Conservation (phyloP, 2,797 vertebrate species). For the Sternarchorhynchus goeldii region DNA sequence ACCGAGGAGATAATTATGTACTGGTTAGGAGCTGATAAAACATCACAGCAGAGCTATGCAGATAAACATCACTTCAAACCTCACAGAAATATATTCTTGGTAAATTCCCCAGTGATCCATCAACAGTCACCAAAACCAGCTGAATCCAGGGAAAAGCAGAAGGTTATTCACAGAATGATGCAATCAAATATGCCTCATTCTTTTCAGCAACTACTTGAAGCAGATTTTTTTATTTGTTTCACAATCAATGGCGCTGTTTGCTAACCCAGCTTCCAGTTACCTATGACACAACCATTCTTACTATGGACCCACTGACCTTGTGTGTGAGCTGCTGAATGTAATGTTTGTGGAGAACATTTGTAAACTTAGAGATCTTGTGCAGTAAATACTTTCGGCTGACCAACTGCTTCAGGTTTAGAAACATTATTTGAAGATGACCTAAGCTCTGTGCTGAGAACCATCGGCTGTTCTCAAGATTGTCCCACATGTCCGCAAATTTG, state of each 20-base stretch:
- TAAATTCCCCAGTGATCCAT: constrained; percentile 54
- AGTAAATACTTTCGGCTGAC: constrained; percentile 56
- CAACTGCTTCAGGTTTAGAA: constrained; percentile 31
- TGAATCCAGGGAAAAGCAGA: constrained; percentile 57
- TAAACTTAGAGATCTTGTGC: constrained; percentile 58
- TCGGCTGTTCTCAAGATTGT: constrained; percentile 41
- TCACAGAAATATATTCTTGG: constrained; percentile 60
- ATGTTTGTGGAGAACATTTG: constrained; percentile 58
- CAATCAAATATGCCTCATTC: constrained; percentile 52
- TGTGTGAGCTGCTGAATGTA: constrained; percentile 59
- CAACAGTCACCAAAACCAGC: constrained; percentile 55
- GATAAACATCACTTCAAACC: constrained; percentile 54
- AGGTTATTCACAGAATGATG: constrained; percentile 59
- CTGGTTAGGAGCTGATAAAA: constrained; percentile 50
- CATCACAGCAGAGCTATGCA: constrained; percentile 50
- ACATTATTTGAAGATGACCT: constrained; percentile 35
- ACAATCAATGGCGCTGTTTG: constrained; percentile 62
- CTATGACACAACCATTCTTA: constrained; percentile 57
- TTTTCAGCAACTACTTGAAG: constrained; percentile 45
- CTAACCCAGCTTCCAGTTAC: constrained; percentile 56
- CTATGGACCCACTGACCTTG: constrained; percentile 62
- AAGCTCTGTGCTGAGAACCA: constrained; percentile 50
- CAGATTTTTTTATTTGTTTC: constrained; percentile 54
- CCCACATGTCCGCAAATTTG: constrained; percentile 51
- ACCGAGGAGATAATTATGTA: constrained; percentile 35